A percentile compares a stretch with the other conserved stretches of the same genome.
phyloP scores from a whole-genome alignment of 2,888 invertebrate species.

The Erpobdella octoculata region DNA sequence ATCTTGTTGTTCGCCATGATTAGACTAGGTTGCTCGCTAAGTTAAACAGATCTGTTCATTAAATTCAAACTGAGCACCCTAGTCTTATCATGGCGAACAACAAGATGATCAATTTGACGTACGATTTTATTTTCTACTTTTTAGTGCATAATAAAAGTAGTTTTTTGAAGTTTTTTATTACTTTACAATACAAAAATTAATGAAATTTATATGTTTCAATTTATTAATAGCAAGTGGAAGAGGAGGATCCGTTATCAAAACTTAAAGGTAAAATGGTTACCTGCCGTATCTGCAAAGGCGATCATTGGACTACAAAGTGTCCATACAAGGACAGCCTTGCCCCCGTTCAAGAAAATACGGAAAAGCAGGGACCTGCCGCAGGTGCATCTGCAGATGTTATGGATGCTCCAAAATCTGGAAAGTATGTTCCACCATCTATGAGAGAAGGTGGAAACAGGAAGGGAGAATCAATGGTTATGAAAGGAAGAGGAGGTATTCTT shows the following conservation, averaged over 20 bases:
- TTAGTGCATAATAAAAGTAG: too few species aligned
- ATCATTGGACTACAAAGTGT: conserved; percentile 96
- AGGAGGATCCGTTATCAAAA: conserved; percentile 76
- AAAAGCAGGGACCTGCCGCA: conserved; percentile 21
- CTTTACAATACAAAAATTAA: too few species aligned
- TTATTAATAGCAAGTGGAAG: conserved; percentile 46
- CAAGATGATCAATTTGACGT: too few species aligned
- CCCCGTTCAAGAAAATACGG: conserved; percentile 48
- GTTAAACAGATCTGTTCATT: too few species aligned
- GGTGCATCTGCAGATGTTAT: conserved; percentile 14
- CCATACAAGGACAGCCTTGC: conserved; percentile 86
- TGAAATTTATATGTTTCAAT: neutral
- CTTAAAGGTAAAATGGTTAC: conserved; percentile 55
- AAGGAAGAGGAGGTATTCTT: conserved; percentile 43
- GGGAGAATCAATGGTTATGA: conserved; percentile 61
- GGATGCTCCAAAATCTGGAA: conserved; percentile 35
- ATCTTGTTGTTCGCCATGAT: too few species aligned
- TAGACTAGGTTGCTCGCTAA: too few species aligned
- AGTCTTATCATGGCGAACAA: too few species aligned
- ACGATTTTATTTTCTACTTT: too few species aligned
- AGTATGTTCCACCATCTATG: conserved; percentile 73
- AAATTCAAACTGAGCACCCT: too few species aligned
- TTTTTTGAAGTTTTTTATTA: too few species aligned
- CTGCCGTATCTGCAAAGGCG: conserved; percentile 59
- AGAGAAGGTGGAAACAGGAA: conserved; percentile 69